phyloP scores from a whole-genome alignment of 2,113 vertebrate genomes.

The Ceyx margarethae region DNA sequence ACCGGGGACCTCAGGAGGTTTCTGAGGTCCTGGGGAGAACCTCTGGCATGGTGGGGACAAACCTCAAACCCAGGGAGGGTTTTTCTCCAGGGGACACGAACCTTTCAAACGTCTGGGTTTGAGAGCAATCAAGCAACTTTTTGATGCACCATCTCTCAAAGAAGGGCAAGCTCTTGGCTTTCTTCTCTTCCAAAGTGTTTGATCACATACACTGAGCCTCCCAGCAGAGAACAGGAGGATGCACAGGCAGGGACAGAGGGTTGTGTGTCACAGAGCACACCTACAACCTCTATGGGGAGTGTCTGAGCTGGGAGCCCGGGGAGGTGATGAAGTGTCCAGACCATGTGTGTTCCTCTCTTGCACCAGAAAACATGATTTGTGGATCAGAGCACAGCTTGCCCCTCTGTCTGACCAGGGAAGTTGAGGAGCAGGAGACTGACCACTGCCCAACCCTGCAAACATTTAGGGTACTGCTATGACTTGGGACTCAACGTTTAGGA shows the following conservation, averaged over 20 bases:
- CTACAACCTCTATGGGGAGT: background rate
- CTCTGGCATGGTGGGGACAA: background rate
- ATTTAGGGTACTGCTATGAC: rapidly evolving
- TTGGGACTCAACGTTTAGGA: background rate
- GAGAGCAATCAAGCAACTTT: background rate
- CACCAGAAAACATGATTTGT: background rate
- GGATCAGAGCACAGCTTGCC: background rate
- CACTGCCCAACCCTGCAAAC: background rate
- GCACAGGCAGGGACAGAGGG: background rate
- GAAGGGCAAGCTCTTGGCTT: background rate
- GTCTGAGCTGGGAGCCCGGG: background rate
- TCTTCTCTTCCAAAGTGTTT: background rate
- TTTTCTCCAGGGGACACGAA: background rate
- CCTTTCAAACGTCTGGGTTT: background rate
- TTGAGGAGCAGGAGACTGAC: background rate
- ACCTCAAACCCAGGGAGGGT: background rate
- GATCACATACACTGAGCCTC: rapidly evolving
- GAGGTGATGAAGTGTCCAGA: background rate
- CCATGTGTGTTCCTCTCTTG: background rate
- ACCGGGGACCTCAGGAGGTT: rapidly evolving
- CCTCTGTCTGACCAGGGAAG: background rate
- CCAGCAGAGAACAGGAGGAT: background rate
- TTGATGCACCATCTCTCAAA: background rate
- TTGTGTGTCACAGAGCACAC: background rate
- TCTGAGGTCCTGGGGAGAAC: background rate